phyloP scores from a whole-genome alignment of 2,113 vertebrate species.

The Corythornis vintsioides region DNA sequence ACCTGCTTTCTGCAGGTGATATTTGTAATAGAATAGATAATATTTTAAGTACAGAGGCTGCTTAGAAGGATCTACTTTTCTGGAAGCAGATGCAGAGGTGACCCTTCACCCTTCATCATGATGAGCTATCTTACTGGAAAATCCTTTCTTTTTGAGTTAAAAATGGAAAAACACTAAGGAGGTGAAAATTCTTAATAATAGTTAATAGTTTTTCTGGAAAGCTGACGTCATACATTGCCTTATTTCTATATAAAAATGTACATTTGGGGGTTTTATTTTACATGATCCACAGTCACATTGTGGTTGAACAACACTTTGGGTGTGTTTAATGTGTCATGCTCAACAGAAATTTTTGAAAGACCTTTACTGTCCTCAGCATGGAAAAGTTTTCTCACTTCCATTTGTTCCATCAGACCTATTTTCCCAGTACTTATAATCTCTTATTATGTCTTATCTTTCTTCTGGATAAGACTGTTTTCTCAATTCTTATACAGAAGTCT shows the following conservation, averaged over 20 bases:
- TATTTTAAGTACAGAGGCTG: neutral
- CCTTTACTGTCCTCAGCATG: slow-evolving; percentile 11
- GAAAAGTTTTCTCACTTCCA: slow-evolving; percentile 13
- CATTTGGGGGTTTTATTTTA: neutral
- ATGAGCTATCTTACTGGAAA: neutral
- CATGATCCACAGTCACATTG: neutral
- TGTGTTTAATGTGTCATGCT: neutral
- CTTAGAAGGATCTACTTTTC: neutral
- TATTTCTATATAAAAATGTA: neutral
- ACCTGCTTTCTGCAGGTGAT: neutral
- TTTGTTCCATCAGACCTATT: slow-evolving; percentile 18
- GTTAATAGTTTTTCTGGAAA: neutral
- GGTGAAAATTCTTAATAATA: too few relatives aligned
- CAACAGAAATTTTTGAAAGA: slow-evolving; percentile 1
- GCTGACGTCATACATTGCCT: neutral
- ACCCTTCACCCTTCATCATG: neutral
- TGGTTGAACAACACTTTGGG: neutral
- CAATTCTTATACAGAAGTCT: neutral
- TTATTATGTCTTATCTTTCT: slow-evolving; percentile 40
- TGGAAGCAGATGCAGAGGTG: neutral
- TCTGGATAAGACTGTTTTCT: slow-evolving; percentile 26
- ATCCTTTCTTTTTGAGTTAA: neutral
- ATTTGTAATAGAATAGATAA: neutral
- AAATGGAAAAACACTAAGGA: neutral
- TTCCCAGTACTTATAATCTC: neutral